Evolutionary conservation across 2,888 invertebrate genomes (phyloP), one percentile per base, ranked within the genome.

Genomic region (Tetranychus piercei): DNA sequence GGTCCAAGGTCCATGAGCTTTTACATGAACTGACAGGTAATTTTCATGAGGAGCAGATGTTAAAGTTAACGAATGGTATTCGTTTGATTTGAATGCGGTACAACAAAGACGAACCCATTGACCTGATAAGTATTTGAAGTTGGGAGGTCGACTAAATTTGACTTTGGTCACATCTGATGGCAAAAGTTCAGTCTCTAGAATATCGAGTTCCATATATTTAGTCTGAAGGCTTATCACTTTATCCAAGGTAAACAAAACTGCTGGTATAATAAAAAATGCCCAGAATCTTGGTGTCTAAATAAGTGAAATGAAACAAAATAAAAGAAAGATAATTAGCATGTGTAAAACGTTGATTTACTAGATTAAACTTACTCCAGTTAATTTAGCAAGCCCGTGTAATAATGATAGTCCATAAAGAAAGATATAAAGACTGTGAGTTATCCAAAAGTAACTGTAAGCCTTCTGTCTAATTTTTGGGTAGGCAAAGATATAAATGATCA

Each of bases 31-130:
- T 4, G 94, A 93, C 15, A 96, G 85, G 82, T 88, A 92, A 82
- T 94, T 93, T 82, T 95, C 94, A 80, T 96, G 95, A 0, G 95
- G 95, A 0, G 94, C 94, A 15, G 94, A 95, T 0, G 95, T 95
- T 73, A 96, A 83, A 0, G 95, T 95, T 82, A 96, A 94, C 18
- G 94, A 94, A 82, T 96, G 95, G 83, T 91, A 94, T 82, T 95
- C 95, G 80, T 90, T 88, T 11, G 89, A 88, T 77, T 89, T 87
- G 81, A 94, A 92, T 0, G 91, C 90, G 0, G 94, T 94, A 81
- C 95, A 95, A 0, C 92, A 89, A 9, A 95, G 83, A 1, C 95
- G 87, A 18, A 83, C 79, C 79, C 79, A 80, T 77, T 82, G 82
- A 5, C 83, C 83, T 0, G 82, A 82, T 45, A 81, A 81, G 79